A percentile compares a stretch with the other conserved stretches of the same genome.
These are phyloP conservation scores for Tetramorium simillimum DNA, from an alignment of 1,140 invertebrate species.

Conservation along the genomic window DNA sequence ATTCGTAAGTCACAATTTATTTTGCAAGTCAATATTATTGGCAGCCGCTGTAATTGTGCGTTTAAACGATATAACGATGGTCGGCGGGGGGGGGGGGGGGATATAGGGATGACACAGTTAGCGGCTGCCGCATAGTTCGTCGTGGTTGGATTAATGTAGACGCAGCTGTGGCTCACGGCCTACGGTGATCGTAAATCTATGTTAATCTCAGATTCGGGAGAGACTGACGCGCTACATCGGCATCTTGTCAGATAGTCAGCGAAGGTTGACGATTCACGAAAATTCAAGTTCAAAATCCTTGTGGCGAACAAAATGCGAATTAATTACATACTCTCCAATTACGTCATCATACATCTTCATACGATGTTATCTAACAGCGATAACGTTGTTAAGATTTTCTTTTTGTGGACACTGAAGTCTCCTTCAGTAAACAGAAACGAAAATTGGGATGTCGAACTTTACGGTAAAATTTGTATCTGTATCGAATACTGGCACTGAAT, in stretches of 20 bases:
- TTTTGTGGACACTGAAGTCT: not conserved
- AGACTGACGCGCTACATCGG: slow-evolving; percentile 63
- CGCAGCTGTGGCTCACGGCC: slow-evolving; percentile 74
- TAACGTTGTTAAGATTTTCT: not conserved
- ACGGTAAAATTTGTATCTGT: not conserved
- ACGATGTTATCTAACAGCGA: not conserved
- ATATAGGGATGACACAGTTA: slow-evolving; percentile 48
- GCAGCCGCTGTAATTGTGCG: slow-evolving; percentile 79
- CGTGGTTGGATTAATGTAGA: slow-evolving; percentile 78
- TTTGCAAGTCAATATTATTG: slow-evolving; percentile 67
- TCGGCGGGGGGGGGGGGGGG: not conserved
- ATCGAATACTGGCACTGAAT: not conserved
- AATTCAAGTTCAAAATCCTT: not conserved
- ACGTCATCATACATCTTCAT: not conserved
- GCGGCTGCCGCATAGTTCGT: slow-evolving; percentile 50
- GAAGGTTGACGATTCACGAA: slow-evolving; percentile 14
- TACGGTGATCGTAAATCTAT: slow-evolving; percentile 75
- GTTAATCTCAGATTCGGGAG: slow-evolving; percentile 75
- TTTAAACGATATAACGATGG: slow-evolving; percentile 62
- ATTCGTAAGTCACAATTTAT: slow-evolving; percentile 60
- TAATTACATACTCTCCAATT: not conserved
- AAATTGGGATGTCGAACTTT: not conserved
- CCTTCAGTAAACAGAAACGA: not conserved
- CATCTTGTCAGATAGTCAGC: slow-evolving; percentile 64
- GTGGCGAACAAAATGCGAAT: not conserved